These are phyloP conservation scores for Eubasilissa regina DNA, from an alignment of 1,140 invertebrate genomes.

Conservation along the genomic window DNA sequence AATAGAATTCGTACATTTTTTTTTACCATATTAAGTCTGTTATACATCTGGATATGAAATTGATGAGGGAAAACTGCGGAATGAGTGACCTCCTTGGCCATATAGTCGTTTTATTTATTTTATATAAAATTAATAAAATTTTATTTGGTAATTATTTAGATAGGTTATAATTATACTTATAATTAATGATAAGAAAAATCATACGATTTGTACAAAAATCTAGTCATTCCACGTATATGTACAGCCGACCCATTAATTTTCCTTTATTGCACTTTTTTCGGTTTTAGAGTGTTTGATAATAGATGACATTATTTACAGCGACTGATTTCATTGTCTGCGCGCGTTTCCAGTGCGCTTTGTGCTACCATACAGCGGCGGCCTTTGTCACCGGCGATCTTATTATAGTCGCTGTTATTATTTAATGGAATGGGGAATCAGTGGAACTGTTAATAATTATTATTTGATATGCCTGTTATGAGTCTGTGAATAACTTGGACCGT, in stretches of 20 bases:
- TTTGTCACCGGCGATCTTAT: background rate
- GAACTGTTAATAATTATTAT: constrained; percentile 9
- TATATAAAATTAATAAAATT: no score
- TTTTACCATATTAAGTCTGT: no score
- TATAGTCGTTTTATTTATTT: no score
- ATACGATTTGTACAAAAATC: no score
- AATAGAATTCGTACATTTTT: no score
- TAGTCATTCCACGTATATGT: no score
- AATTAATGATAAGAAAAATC: no score
- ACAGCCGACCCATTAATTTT: background rate
- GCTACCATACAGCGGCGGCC: background rate
- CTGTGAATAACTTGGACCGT: background rate
- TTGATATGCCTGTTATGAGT: constrained; percentile 13
- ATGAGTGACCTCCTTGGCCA: no score
- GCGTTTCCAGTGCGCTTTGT: constrained; percentile 7
- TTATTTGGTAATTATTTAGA: no score
- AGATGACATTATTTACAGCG: constrained; percentile 35
- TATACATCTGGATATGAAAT: no score
- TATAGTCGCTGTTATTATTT: background rate
- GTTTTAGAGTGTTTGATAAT: constrained; percentile 35
- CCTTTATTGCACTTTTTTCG: background rate
- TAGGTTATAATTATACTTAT: no score
- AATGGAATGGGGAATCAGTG: background rate
- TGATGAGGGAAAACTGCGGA: no score
- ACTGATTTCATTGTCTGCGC: constrained; percentile 17